These are phyloP conservation scores for Ophion slaviceki DNA, from an alignment of 2,888 invertebrate genomes.

Conservation along the genomic window DNA sequence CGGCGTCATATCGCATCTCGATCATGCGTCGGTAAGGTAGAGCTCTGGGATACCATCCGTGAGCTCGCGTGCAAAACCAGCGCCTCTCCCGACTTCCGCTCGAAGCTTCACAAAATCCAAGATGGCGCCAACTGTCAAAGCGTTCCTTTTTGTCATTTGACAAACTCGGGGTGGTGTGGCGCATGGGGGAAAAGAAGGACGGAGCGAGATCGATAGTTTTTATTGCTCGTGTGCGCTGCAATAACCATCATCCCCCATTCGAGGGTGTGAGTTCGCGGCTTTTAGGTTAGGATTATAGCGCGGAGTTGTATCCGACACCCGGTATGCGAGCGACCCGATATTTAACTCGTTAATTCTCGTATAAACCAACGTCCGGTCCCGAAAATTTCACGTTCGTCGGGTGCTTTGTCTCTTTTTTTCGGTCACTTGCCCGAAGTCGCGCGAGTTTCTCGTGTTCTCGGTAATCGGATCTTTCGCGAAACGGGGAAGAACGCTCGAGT, in stretches of 20 bases:
- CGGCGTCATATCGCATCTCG: no score
- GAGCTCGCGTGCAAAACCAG: not conserved
- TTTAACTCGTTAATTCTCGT: constrained; percentile 20
- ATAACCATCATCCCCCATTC: constrained; percentile 59
- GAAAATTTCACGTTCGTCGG: no score
- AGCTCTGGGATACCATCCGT: not conserved
- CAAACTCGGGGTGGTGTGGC: constrained; percentile 5
- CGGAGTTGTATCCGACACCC: constrained; percentile 70
- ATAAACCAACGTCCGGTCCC: not conserved
- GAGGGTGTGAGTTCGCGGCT: constrained; percentile 69
- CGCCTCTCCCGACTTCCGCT: constrained; percentile 9
- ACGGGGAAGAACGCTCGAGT: no score
- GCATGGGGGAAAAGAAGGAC: constrained; percentile 28
- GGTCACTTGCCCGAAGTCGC: no score
- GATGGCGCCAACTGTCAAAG: constrained; percentile 74
- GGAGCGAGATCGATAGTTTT: constrained; percentile 78
- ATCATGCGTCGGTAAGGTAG: constrained; percentile 7
- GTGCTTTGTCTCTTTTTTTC: no score
- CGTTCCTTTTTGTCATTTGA: constrained; percentile 62
- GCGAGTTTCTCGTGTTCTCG: no score
- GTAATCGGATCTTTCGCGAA: no score
- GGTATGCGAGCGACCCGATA: constrained; percentile 58
- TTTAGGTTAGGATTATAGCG: constrained; percentile 76
- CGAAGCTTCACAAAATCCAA: constrained; percentile 53
- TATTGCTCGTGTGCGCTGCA: constrained; percentile 67